Base-by-base conservation (phyloP, 2,113 vertebrate species). In the Poeciliopsis turrubarensis region DNA sequence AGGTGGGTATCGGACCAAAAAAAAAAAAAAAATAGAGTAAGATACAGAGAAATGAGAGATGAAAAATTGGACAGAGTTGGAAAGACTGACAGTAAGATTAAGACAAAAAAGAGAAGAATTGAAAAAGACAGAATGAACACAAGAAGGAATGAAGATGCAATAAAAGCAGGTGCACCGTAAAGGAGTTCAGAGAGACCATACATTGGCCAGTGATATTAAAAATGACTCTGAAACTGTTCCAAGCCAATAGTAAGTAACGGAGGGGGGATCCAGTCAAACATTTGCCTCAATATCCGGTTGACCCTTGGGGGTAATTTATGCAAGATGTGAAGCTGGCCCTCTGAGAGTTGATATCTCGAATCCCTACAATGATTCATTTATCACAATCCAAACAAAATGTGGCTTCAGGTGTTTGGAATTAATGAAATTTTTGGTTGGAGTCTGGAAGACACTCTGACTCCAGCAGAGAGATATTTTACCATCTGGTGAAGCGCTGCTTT, bases 301-400 rank as follows among this genome's bases (percentile, higher is more conserved):
- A 90, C 84, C 87, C 86, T 73, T 63, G 39, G 72, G 87, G 87
- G 77, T 89, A 86, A 90, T 87, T 87, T 78, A 91, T 89, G 89
- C 89, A 84, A 84, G 73, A 87, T 80, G 69, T 84, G 75, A 73
- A 78, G 79, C 77, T 75, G 79, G 65, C 62, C 41, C 69, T 75
- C 82, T 66, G 60, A 66, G 78, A 88, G 81, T 72, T 82, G 87
- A 91, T 91, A 90, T 88, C 87, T 85, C 83, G 77, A 83, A 86
- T 89, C 91, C 86, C 79, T 84, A 84, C 81, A 87, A 78, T 79
- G 80, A 85, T 85, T 91, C 72, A 87, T 92, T 90, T 76, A 91
- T 90, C 88, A 89, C 84, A 79, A 73, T 84, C 86, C 82, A 71
- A 79, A 74, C 86, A 79, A 62, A 78, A 82, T 72, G 87, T 90